Percentiles rank a stretch among this genome's conserved stretches.
These are phyloP conservation scores for Protodeltote pygarga DNA, from an alignment of 2,888 invertebrate species.

Conservation along the genomic window DNA sequence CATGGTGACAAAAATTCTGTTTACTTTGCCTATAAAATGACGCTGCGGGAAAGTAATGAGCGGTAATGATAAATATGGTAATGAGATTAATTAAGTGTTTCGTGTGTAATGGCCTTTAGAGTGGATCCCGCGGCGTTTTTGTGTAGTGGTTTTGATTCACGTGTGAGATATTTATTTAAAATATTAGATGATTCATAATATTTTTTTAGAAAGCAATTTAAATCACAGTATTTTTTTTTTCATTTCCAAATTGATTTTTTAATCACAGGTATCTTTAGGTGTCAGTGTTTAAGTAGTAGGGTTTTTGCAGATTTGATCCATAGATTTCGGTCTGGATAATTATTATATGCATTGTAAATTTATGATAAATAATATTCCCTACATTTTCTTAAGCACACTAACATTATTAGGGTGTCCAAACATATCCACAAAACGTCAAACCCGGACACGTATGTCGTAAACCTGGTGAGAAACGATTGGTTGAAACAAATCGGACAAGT, in stretches of 20 bases:
- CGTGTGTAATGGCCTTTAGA: slow-evolving; percentile 69
- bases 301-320: too few species aligned
- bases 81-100: slow-evolving; percentile 73
- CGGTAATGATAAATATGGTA: slow-evolving; percentile 71
- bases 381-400: slow-evolving; percentile 12
- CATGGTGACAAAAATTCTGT: slow-evolving; percentile 86
- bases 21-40: slow-evolving; percentile 76
- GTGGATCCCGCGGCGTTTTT: slow-evolving; percentile 69
- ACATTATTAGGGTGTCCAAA: slow-evolving; percentile 48
- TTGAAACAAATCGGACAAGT: slow-evolving; percentile 80
- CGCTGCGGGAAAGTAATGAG: slow-evolving; percentile 63
- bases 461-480: slow-evolving; percentile 77
- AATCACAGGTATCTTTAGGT: too few species aligned
- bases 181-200: too few species aligned
- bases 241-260: too few species aligned
- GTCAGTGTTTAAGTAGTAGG: too few species aligned
- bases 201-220: too few species aligned
- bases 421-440: slow-evolving; percentile 51
- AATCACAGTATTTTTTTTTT: too few species aligned
- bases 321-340: too few species aligned
- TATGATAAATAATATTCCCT: neutral
- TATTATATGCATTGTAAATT: too few species aligned
- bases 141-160: slow-evolving; percentile 33
- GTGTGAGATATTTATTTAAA: neutral
- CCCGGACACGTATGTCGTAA: slow-evolving; percentile 73